Evolutionary conservation across 2,113 vertebrate species (phyloP).

Genomic region (Neodon shergylaensis): DNA sequence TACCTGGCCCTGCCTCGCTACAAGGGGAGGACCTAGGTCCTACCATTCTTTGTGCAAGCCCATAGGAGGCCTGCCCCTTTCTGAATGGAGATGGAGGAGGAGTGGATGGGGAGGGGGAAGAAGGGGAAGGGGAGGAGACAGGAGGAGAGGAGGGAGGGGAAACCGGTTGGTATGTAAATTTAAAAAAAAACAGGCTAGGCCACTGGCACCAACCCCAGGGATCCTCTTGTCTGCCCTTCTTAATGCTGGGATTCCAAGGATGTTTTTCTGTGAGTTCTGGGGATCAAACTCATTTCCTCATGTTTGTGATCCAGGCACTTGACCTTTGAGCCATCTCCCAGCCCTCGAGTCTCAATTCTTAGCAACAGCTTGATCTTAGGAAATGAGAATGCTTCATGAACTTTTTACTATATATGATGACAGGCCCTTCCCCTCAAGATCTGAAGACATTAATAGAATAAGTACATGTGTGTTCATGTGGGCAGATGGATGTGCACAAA

Average conservation of each 20-base stretch:
- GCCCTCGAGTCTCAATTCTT: background rate
- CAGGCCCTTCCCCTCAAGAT: background rate
- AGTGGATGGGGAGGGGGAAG: too few relatives aligned
- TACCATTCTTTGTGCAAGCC: too few relatives aligned
- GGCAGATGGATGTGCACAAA: background rate
- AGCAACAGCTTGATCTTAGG: background rate
- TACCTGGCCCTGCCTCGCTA: too few relatives aligned
- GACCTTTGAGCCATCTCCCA: background rate
- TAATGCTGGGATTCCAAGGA: background rate
- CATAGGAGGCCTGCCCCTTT: too few relatives aligned
- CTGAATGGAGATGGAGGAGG: too few relatives aligned
- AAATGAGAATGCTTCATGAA: background rate
- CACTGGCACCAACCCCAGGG: background rate
- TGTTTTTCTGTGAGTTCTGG: background rate
- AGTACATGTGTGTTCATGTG: background rate
- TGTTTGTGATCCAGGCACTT: background rate
- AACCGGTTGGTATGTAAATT: too few relatives aligned
- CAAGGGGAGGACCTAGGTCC: too few relatives aligned
- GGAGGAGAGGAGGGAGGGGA: too few relatives aligned
- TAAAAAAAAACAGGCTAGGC: background rate
- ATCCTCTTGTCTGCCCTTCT: too few relatives aligned
- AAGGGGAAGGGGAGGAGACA: too few relatives aligned
- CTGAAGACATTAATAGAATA: background rate
- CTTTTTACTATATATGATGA: background rate
- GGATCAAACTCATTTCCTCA: background rate